Base-by-base conservation (phyloP, 2,888 invertebrate species). In the Villa cingulata region DNA sequence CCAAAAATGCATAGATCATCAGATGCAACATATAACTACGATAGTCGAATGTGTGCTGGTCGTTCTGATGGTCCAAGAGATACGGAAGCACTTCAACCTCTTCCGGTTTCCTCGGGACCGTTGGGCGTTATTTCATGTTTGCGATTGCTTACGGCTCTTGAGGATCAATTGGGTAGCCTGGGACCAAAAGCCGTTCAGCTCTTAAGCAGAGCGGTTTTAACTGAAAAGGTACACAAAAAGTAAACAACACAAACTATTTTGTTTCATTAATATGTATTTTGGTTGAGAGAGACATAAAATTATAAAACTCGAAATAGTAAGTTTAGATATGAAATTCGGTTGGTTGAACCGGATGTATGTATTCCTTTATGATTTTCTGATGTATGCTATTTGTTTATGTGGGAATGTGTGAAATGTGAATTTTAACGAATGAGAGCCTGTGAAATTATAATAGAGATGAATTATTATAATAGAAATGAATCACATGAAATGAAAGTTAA, bases 101-200 rank as follows among this genome's bases (percentile, higher is more conserved):
- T 17, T 27, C 19, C 37, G 41, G n/a, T 37, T 29, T 10, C 47
- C 29, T 19, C 38, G 12, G 51, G 43, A 36, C 48, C 48, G 16
- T 42, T 53, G 18, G 48, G 49, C 32, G 51, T 53, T 40, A 49
- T 51, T 29, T 48, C 49, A 5, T 48, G 50, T 7, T 38, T 53
- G 36, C 48, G 53, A 43, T 46, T 53, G 16, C 29, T 51, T 42
- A 49, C 49, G 14, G 51, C 53, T 37, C 48, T 53, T 41, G 51
- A 53, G 45, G 50, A 51, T 32, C 45, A 50, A n/a, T 51, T 53
- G 47, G 53, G 53, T 38, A 53, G 48, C 42, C 43, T 53, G 29
- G 53, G 53, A 20, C 51, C 53, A 32, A 46, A 50, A 45, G 53
- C 51, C 29, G 48, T 53, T 36, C 50, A 53, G 37, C 46, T 51